Evolutionary conservation across 2,797 vertebrate genomes (phyloP).

Genomic region (Glossophaga mutica): DNA sequence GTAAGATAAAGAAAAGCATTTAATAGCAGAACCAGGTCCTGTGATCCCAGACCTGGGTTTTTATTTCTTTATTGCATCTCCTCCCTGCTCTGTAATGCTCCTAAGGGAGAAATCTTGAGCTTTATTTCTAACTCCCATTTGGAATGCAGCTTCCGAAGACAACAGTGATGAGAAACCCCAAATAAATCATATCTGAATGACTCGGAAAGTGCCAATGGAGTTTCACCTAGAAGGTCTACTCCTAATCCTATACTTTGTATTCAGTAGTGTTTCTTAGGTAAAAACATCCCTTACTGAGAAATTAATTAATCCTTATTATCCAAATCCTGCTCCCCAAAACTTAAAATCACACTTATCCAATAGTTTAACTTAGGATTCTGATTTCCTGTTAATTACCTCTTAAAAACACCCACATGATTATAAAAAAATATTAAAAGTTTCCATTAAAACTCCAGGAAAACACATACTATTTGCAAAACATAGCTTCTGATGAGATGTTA

Average conservation of each 20-base stretch:
- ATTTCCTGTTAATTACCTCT: background rate
- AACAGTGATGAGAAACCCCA: background rate
- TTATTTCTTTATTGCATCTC: background rate
- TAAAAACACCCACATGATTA: background rate
- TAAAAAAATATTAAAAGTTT: background rate
- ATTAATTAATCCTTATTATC: slow-evolving; percentile 17
- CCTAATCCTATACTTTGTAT: background rate
- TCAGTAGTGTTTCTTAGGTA: background rate
- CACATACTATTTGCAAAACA: slow-evolving; percentile 31
- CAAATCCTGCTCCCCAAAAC: background rate
- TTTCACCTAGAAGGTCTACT: background rate
- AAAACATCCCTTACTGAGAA: background rate
- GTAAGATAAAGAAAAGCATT: background rate
- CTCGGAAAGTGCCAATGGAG: background rate
- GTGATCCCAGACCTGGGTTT: background rate
- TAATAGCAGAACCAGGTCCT: background rate
- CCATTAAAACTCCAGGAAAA: slow-evolving; percentile 35
- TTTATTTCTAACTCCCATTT: background rate
- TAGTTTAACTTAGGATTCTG: background rate
- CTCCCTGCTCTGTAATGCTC: background rate
- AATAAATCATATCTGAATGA: background rate
- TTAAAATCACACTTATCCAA: background rate
- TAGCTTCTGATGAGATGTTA: slow-evolving; percentile 29
- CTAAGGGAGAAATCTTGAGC: background rate
- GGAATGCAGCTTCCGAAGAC: background rate